Base-by-base conservation (phyloP, 2,113 vertebrate genomes). In the Empidonax traillii region DNA sequence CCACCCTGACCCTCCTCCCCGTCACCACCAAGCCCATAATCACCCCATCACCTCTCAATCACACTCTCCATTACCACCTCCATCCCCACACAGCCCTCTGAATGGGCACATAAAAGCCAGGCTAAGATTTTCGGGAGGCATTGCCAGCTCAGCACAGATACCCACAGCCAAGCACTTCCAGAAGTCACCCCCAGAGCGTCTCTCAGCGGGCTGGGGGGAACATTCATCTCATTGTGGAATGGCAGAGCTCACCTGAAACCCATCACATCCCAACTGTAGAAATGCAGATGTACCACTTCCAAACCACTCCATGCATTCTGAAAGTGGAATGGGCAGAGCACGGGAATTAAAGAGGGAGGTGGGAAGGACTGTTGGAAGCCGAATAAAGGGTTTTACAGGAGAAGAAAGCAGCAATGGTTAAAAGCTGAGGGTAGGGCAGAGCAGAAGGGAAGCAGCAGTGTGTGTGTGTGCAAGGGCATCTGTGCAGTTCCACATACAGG, bases 361-460 rank as follows among this genome's bases (percentile, higher is more conserved):
- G 66, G 35, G 56, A 22, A 87, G 66, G 51, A 18, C 0, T 3
- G 10, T 3, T 52, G 92, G 77, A 39, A n/a, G 74, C 6, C 19
- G 18, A 21, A 17, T 1, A 35, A 66, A n/a, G 46, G 14, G n/a
- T 76, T 71, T 71, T 35, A 5, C 3, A 51, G 51, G 46, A 91
- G 74, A 33, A 52, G 74, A 61, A 92, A 69, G 71, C 52, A 14
- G 90, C 85, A 90, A 68, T 93, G 72, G 90, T 95, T 96, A 93
- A 90, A 91, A 68, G 81, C 85, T 49, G 88, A 83, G 49, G 49
- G 43, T 30, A 2, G 61, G 0, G 62, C 74, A 12, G 81, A 81
- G 95, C 82, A 63, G 92, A 96, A 94, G 92, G 96, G 92, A 94
- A 93, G 96, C 62, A 3, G 87, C 15, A 8, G 69, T 2, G 62